Conservation (phyloP, 2,797 vertebrate genomes). For the Masticophis lateralis region DNA sequence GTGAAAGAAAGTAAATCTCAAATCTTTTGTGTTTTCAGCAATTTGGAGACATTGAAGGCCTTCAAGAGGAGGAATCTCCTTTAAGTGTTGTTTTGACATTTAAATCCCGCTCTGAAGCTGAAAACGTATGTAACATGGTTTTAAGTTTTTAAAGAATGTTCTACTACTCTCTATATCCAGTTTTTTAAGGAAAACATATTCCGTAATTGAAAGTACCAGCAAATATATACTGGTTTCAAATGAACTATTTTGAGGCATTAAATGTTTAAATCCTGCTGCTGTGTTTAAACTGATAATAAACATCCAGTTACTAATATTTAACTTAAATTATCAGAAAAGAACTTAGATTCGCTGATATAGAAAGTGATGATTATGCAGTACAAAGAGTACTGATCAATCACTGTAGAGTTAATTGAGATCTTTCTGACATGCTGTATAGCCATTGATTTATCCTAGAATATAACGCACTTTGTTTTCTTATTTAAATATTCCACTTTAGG, state of each 20-base stretch:
- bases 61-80: conserved; percentile 83
- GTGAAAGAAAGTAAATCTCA: neutral
- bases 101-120: conserved; percentile 85
- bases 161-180: neutral
- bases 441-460: neutral
- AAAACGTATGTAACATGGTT: conserved; percentile 79
- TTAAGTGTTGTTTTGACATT: conserved; percentile 86
- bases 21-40: conserved; percentile 70
- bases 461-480: neutral
- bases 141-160: neutral
- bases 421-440: neutral
- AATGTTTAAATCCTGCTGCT: neutral
- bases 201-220: neutral
- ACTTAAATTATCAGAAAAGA: neutral
- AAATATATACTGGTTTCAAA: neutral
- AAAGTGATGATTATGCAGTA: neutral
- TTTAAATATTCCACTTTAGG: conserved; percentile 68
- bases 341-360: neutral
- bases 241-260: neutral
- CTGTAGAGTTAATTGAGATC: neutral
- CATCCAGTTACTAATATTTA: neutral
- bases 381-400: neutral
- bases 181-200: neutral
- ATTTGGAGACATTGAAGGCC: conserved; percentile 87
- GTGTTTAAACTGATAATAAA: fast-evolving